Base-by-base conservation (phyloP, 30 jellyfish, hydroid and myxozoan genomes). In the Haliclystus octoradiatus region DNA sequence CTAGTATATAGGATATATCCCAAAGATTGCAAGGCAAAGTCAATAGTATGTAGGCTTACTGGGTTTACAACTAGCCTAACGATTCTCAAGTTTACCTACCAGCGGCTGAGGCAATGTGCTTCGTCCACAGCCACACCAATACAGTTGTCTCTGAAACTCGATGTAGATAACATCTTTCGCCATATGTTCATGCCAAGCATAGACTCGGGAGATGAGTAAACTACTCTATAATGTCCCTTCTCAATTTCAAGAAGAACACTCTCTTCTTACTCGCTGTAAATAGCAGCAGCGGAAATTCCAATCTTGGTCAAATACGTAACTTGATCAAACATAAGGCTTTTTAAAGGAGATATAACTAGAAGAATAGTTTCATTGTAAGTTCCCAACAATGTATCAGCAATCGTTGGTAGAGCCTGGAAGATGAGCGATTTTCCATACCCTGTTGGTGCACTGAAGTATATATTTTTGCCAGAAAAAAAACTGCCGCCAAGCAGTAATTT, bases 381-480 rank as follows among this genome's bases (percentile, higher is more conserved):
- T 19, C 31, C 80, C 80, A 49, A 14, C 72, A 70, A 52, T n/a
- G 26, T 12, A 30, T 70, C 80, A 5, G 71, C 70, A 15, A 70
- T 34, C 29, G 31, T 24, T 9, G 80, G 80, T 27, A 70, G 49
- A 62, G 72, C 33, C 33, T 49, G 80, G 62, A 19, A 70, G 33
- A 70, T 70, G 62, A 70, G 80, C 26, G 80, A 70, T 49, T 70
- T 70, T 52, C 80, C 80, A 51, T 70, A 70, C 26, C 80, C 80
- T n/a, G 72, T 70, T 28, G 80, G 80, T 49, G 80, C 80, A 52
- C 80, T 70, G 61, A 70, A 70, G 72, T 70, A 70, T 24, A 70
- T 14, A 50, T 70, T 34, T 32, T 49, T 49, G 30, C 57, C 80
- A 49, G 25, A 71, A 52, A 70, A 70, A 19, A 70, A 70, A 30